phyloP scores from a whole-genome alignment of 2,797 vertebrate species.

The Scleropages formosus region DNA sequence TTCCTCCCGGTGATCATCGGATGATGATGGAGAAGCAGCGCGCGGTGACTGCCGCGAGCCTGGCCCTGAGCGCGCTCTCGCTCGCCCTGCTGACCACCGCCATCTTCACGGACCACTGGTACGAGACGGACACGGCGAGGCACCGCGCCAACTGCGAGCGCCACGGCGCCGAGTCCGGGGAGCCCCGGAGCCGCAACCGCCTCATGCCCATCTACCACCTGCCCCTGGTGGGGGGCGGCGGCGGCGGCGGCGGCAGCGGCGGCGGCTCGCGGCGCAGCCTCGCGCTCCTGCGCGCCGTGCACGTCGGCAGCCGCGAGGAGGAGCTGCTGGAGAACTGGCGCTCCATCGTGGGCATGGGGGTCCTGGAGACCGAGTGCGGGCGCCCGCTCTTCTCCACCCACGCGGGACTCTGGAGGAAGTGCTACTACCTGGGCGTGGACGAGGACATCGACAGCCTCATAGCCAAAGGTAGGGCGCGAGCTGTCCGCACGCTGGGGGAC shows the following conservation, averaged over 20 bases:
- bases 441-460: slow-evolving; percentile 79
- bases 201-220: slow-evolving; percentile 80
- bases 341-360: slow-evolving; percentile 79
- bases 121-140: slow-evolving; percentile 62
- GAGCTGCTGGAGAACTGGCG: slow-evolving; percentile 80
- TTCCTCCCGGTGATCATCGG: slow-evolving; percentile 26
- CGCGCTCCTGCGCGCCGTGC: slow-evolving; percentile 70
- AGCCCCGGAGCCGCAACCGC: slow-evolving; percentile 61
- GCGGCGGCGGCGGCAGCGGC: slow-evolving; percentile 64
- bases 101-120: slow-evolving; percentile 63
- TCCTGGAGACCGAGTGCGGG: slow-evolving; percentile 81
- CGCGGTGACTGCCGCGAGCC: slow-evolving; percentile 57
- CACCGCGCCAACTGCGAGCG: slow-evolving; percentile 63
- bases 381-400: slow-evolving; percentile 80
- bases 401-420: slow-evolving; percentile 82
- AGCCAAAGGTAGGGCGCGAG: slow-evolving; percentile 71
- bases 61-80: slow-evolving; percentile 60
- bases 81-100: slow-evolving; percentile 62
- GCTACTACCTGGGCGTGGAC: slow-evolving; percentile 77
- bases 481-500: too few species aligned
- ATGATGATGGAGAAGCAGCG: slow-evolving; percentile 62
- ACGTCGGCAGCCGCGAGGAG: slow-evolving; percentile 71
- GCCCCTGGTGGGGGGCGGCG: slow-evolving; percentile 75
- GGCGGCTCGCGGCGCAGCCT: slow-evolving; percentile 61
- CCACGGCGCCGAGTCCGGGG: slow-evolving; percentile 53